phyloP scores from a whole-genome alignment of 2,888 invertebrate genomes.

The Spodoptera littoralis region DNA sequence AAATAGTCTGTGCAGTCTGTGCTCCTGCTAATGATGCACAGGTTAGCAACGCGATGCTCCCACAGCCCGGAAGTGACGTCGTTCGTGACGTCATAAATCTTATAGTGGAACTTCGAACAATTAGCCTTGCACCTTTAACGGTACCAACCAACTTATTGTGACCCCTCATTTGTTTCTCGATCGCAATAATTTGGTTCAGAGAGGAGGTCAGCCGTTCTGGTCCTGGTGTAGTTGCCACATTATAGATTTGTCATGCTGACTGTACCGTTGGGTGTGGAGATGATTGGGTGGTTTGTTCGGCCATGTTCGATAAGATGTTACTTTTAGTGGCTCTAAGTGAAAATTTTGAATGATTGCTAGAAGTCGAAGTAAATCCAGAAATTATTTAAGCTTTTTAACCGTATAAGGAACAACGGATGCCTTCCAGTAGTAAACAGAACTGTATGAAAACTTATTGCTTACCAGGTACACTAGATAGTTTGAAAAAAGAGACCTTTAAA shows the following conservation, averaged over 20 bases:
- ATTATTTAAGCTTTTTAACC: too few relatives aligned
- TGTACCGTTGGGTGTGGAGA: constrained; percentile 66
- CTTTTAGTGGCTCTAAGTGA: too few relatives aligned
- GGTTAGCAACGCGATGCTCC: constrained; percentile 42
- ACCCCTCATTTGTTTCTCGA: constrained; percentile 42
- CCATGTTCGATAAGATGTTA: constrained; percentile 11
- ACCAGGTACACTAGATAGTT: too few relatives aligned
- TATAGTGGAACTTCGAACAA: constrained; percentile 72
- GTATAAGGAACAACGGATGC: too few relatives aligned
- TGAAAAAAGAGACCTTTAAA: too few relatives aligned
- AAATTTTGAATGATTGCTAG: too few relatives aligned
- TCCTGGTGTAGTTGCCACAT: constrained; percentile 67
- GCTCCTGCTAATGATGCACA: constrained; percentile 51
- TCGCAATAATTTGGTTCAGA: constrained; percentile 35
- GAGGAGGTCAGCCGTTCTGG: constrained; percentile 60
- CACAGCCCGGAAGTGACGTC: constrained; percentile 62
- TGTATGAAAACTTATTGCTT: too few relatives aligned
- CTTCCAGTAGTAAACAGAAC: too few relatives aligned
- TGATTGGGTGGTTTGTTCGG: constrained; percentile 57
- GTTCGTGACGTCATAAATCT: constrained; percentile 79
- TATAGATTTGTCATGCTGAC: constrained; percentile 78
- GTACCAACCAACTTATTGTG: constrained; percentile 58
- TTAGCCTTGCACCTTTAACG: constrained; percentile 77
- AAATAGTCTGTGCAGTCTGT: constrained; percentile 25
- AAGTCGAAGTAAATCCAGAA: too few relatives aligned